Percentiles rank a stretch among this genome's conserved stretches.
Evolutionary conservation across 30 jellyfish, hydroid and myxozoan genomes (phyloP).

Genomic region (Cassiopea andromeda): DNA sequence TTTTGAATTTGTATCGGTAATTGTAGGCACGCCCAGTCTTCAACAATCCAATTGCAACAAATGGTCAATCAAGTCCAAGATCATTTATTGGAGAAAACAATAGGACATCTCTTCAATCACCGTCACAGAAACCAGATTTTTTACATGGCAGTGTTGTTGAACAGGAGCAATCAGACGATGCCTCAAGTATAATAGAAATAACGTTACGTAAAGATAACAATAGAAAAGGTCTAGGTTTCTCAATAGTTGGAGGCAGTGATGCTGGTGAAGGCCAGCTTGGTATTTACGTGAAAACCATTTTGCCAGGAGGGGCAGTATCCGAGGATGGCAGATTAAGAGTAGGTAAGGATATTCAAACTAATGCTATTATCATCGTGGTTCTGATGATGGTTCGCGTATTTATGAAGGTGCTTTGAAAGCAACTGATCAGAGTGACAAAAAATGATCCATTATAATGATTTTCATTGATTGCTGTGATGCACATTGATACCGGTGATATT

Average conservation of each 20-base stretch:
- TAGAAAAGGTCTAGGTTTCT: constrained; percentile 83
- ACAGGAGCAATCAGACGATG: constrained; percentile 5
- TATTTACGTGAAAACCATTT: constrained; percentile 70
- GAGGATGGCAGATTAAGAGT: constrained; percentile 85
- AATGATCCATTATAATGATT: too few relatives aligned
- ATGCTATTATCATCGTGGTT: neutral
- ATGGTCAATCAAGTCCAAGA: constrained; percentile 43
- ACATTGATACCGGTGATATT: too few relatives aligned
- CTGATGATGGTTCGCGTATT: neutral
- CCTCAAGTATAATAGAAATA: neutral
- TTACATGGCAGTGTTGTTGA: neutral
- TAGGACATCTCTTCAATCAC: constrained; percentile 40
- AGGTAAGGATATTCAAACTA: constrained; percentile 54
- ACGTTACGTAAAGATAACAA: constrained; percentile 69
- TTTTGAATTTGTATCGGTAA: too few relatives aligned
- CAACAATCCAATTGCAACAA: constrained; percentile 35
- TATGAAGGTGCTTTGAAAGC: too few relatives aligned
- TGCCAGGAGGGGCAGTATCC: constrained; percentile 91
- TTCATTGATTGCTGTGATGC: too few relatives aligned
- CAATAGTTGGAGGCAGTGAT: constrained; percentile 94
- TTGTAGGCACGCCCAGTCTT: constrained; percentile 19
- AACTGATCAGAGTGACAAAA: too few relatives aligned
- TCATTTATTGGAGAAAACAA: constrained; percentile 40
- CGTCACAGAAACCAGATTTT: constrained; percentile 1
- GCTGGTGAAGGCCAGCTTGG: constrained; percentile 68